phyloP scores from a whole-genome alignment of 1,140 invertebrate species.

The Brachionus calyciflorus region DNA sequence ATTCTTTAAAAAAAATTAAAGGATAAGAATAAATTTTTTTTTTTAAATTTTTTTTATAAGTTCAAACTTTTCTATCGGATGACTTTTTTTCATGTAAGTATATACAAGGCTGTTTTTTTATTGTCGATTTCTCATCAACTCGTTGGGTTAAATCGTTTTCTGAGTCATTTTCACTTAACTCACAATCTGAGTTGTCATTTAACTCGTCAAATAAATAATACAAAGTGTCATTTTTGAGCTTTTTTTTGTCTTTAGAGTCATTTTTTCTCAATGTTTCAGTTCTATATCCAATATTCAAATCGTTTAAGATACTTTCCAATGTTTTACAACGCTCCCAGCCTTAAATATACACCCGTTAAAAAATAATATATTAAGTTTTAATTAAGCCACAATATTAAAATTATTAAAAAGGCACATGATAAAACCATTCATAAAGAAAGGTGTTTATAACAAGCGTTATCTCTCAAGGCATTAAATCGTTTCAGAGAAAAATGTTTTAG shows the following conservation, averaged over 20 bases:
- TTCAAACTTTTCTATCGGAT: slow-evolving; percentile 53
- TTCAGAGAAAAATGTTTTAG: no score
- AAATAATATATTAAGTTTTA: no score
- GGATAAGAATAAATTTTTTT: slow-evolving; percentile 48
- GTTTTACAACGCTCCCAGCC: slow-evolving; percentile 56
- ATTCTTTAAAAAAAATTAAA: slow-evolving; percentile 67
- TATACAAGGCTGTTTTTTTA: slow-evolving; percentile 50
- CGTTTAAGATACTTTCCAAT: slow-evolving; percentile 27
- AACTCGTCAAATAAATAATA: slow-evolving; percentile 36
- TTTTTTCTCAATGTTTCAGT: neutral
- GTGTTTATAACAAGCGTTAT: no score
- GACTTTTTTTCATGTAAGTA: slow-evolving; percentile 53
- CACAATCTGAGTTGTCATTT: neutral
- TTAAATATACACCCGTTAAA: no score
- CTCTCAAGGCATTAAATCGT: no score
- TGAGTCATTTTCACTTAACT: slow-evolving; percentile 53
- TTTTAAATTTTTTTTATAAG: slow-evolving; percentile 39
- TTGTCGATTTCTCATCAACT: slow-evolving; percentile 43
- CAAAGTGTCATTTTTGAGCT: neutral
- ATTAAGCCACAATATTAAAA: no score
- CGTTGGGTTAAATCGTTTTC: slow-evolving; percentile 48
- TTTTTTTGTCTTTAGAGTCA: neutral
- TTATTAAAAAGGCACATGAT: no score
- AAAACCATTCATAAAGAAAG: no score
- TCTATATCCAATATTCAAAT: slow-evolving; percentile 1